A percentile compares a stretch with the other conserved stretches of the same genome.
Evolutionary conservation across 2,888 invertebrate genomes (phyloP).

Genomic region (Scrobipalpa costella): DNA sequence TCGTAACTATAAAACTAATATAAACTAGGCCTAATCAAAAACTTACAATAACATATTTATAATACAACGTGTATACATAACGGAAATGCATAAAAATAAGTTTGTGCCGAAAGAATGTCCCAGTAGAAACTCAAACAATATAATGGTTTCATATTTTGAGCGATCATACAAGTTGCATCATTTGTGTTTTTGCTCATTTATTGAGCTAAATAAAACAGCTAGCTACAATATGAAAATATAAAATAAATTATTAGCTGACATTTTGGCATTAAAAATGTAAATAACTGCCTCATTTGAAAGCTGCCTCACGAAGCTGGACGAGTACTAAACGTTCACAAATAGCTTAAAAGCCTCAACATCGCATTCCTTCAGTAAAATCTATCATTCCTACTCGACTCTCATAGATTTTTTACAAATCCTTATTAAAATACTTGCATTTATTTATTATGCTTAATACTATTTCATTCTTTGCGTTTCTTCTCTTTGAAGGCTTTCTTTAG

Average conservation of each 20-base stretch:
- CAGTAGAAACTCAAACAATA: not conserved
- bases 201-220: conserved; percentile 13
- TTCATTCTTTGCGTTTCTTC: not conserved
- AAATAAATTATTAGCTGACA: conserved; percentile 17
- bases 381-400: not conserved
- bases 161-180: conserved; percentile 11
- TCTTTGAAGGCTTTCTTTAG: not conserved
- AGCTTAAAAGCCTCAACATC: conserved; percentile 7
- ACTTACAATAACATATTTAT: conserved; percentile 24
- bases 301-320: conserved; percentile 13
- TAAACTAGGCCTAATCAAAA: conserved; percentile 36
- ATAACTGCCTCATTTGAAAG: conserved; percentile 8
- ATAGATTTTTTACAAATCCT: conserved; percentile 1
- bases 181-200: not conserved
- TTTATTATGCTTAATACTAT: conserved; percentile 20
- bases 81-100: not conserved
- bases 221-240: conserved; percentile 13
- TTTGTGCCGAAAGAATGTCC: not conserved
- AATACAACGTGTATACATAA: conserved; percentile 3
- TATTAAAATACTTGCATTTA: conserved; percentile 15
- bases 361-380: not conserved
- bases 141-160: conserved; percentile 3
- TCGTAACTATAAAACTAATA: conserved; percentile 22
- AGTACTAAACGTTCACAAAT: not conserved
- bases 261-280: conserved; percentile 10